Percentiles rank a stretch among this genome's conserved stretches.
These are phyloP conservation scores for Amaurobius ferox DNA, from an alignment of 2,888 invertebrate species.

Conservation along the genomic window DNA sequence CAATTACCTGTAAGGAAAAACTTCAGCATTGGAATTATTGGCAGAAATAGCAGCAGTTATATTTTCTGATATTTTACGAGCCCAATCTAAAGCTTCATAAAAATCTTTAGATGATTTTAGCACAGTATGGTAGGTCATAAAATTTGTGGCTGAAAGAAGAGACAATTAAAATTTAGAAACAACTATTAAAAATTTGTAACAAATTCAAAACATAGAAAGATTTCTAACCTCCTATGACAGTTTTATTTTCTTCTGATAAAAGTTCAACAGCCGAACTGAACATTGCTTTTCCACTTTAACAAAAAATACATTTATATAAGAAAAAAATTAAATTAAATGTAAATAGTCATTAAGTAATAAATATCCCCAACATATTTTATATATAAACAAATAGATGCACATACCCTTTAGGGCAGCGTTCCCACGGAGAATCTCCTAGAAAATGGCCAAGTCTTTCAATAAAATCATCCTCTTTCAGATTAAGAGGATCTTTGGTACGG, in stretches of 20 bases:
- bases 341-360: too few species aligned
- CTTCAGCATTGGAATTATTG: conserved; percentile 77
- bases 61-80: conserved; percentile 85
- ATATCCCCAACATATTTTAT: too few species aligned
- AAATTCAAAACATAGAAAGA: not conserved
- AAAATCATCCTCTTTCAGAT: conserved; percentile 53
- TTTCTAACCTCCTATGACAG: conserved; percentile 51
- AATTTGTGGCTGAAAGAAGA: conserved; percentile 83
- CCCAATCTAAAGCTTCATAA: conserved; percentile 87
- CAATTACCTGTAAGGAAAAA: conserved; percentile 89
- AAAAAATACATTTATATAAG: conserved; percentile 20
- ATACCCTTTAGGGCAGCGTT: conserved; percentile 72
- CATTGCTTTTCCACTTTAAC: conserved; percentile 70
- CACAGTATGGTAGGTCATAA: conserved; percentile 93
- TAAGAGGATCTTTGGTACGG: conserved; percentile 13
- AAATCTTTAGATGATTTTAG: conserved; percentile 89
- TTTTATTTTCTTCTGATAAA: conserved; percentile 12
- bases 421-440: conserved; percentile 69
- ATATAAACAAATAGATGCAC: too few species aligned
- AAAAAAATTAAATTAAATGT: too few species aligned
- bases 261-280: conserved; percentile 68
- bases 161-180: not conserved
- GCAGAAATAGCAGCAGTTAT: conserved; percentile 83
- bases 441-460: conserved; percentile 55
- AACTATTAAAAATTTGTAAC: not conserved